Evolutionary conservation across 2,888 invertebrate genomes (phyloP).

Genomic region (Leptodirus hochenwartii): DNA sequence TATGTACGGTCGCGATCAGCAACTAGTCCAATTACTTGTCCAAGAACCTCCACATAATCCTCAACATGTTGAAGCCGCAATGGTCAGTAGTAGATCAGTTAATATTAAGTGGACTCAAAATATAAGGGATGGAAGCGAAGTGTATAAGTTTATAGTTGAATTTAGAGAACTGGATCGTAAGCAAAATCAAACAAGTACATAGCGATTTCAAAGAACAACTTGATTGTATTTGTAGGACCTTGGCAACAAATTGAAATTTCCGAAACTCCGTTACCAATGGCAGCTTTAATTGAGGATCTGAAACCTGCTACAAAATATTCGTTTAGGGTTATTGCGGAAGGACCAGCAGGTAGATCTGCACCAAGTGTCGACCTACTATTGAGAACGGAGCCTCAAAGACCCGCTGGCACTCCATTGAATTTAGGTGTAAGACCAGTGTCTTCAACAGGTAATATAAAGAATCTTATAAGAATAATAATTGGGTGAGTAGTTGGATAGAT

Average conservation of each 20-base stretch:
- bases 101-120: constrained; percentile 61
- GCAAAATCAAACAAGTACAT: constrained; percentile 14
- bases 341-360: constrained; percentile 49
- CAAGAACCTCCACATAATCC: constrained; percentile 61
- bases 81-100: constrained; percentile 51
- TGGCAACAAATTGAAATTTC: constrained; percentile 49
- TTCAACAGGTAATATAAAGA: no score
- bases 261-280: constrained; percentile 41
- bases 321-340: constrained; percentile 54
- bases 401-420: constrained; percentile 49
- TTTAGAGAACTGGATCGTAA: constrained; percentile 44
- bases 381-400: constrained; percentile 49
- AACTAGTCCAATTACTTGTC: constrained; percentile 50
- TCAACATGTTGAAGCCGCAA: constrained; percentile 43
- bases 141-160: constrained; percentile 50
- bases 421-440: constrained; percentile 49
- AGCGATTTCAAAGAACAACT: not conserved
- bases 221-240: constrained; percentile 22
- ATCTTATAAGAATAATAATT: no score
- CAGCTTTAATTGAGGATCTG: constrained; percentile 44
- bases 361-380: constrained; percentile 44
- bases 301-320: constrained; percentile 53
- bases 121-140: constrained; percentile 47
- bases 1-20: constrained; percentile 52
- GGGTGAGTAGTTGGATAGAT: no score